Evolutionary conservation across 2,888 invertebrate species (phyloP).

Genomic region (Stratiomys singularior): DNA sequence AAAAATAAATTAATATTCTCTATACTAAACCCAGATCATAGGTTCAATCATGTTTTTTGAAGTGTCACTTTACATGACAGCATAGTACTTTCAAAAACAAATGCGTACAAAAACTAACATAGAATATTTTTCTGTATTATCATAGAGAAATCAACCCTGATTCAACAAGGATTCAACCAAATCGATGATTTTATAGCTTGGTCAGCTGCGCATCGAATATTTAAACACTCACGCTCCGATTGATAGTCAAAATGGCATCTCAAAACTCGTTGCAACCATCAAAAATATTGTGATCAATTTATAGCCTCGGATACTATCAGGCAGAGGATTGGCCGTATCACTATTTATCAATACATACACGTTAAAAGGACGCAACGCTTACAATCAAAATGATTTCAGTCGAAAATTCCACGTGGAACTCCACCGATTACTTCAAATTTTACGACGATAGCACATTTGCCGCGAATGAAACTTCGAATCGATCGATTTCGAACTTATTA

Average conservation of each 20-base stretch:
- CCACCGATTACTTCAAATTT: constrained; percentile 55
- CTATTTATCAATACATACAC: too few relatives aligned
- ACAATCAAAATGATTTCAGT: constrained; percentile 38
- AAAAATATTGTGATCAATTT: constrained; percentile 54
- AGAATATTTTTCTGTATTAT: too few relatives aligned
- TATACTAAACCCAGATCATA: too few relatives aligned
- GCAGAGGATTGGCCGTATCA: not conserved
- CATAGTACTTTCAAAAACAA: too few relatives aligned
- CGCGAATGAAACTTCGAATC: constrained; percentile 43
- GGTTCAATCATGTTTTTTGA: too few relatives aligned
- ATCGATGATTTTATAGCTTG: not conserved
- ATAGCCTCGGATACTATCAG: constrained; percentile 54
- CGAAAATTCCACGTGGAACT: constrained; percentile 49
- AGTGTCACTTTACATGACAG: too few relatives aligned
- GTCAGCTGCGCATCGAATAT: not conserved
- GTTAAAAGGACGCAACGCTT: not conserved
- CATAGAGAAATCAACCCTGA: too few relatives aligned
- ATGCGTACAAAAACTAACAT: too few relatives aligned
- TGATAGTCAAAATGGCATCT: constrained; percentile 1
- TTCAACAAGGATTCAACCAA: too few relatives aligned
- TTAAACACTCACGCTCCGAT: not conserved
- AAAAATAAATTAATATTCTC: too few relatives aligned
- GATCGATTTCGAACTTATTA: constrained; percentile 31
- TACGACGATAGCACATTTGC: constrained; percentile 51
- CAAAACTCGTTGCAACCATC: not conserved